Evolutionary conservation across 1,140 invertebrate genomes (phyloP), one percentile per base, ranked within the genome.

Genomic region (Apis laboriosa): DNA sequence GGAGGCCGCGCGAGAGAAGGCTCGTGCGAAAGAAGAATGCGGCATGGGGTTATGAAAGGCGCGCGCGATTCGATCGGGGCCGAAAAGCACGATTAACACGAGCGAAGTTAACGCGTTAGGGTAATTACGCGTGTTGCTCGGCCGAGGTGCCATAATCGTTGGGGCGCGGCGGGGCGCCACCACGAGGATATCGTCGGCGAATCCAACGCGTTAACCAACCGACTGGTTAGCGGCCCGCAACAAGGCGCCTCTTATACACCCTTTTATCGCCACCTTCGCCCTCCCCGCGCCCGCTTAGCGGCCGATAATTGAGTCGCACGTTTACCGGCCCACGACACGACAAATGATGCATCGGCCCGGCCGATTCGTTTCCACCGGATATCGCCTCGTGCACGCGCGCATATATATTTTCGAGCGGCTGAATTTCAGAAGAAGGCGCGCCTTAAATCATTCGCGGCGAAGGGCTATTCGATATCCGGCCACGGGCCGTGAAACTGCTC

Each of bases 281-380:
- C 24, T 15, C 28, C 58, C 28, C 19, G n/a, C 34, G 66, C 80
- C 63, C 75, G 56, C 67, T 7, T 9, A 4, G 5, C 43, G 9
- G 15, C n/a, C 75, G 86, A 91, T 92, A 91, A 92, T 92, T 91
- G 90, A 92, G 91, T 92, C 88, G 84, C 90, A 80, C 74, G 79
- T 82, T 85, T 85, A 86, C 61, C 72, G 67, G 68, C 34, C 66
- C 34, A 34, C 34, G 75, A 86, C 80, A 70, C 81, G 85, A 91
- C 90, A 90, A 91, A 90, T 90, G 88, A 91, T 89, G 85, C 89
- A 90, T 91, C 90, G 88, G 72, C 79, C 43, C 34, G 60, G 74
- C 77, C 84, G 84, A 90, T 90, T 89, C 84, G 86, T 90, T 91
- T 90, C 86, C 84, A 84, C 78, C 83, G 88, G 90, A 91, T 91